A percentile compares a stretch with the other conserved stretches of the same genome.
Conservation (phyloP, 1,140 invertebrate species). For the Rhyzopertha dominica region DNA sequence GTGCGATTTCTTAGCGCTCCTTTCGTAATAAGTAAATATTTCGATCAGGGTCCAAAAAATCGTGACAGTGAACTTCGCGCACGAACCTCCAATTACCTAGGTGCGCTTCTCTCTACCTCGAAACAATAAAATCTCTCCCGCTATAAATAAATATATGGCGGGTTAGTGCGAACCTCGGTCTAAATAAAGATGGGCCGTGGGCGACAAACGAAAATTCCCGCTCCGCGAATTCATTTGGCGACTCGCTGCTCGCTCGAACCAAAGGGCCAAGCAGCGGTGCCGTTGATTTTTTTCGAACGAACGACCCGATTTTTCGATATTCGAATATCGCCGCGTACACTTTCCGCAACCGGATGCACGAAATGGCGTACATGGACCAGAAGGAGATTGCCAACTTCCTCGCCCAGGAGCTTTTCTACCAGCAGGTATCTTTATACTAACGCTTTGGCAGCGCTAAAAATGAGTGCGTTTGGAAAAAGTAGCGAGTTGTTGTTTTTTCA, state of each 20-base stretch:
- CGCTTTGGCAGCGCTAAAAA: too few relatives aligned
- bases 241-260: conserved; percentile 33
- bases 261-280: conserved; percentile 23
- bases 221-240: conserved; percentile 34
- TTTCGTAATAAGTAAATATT: too few relatives aligned
- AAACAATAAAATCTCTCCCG: conserved; percentile 22
- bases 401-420: conserved; percentile 73
- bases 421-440: conserved; percentile 47
- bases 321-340: conserved; percentile 17
- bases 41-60: too few relatives aligned
- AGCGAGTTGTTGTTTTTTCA: too few relatives aligned
- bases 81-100: too few relatives aligned
- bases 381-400: conserved; percentile 74
- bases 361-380: conserved; percentile 58
- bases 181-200: conserved; percentile 39
- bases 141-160: conserved; percentile 37
- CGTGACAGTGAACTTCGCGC: too few relatives aligned
- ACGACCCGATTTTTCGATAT: conserved; percentile 30
- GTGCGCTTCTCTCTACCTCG: too few relatives aligned
- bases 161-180: conserved; percentile 35
- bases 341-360: too few relatives aligned
- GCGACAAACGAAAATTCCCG: conserved; percentile 41
- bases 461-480: too few relatives aligned
- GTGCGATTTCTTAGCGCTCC: too few relatives aligned
- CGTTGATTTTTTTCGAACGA: conserved; percentile 36